Base-by-base conservation (phyloP, 2,888 invertebrate species). In the Cephus nigrinus region DNA sequence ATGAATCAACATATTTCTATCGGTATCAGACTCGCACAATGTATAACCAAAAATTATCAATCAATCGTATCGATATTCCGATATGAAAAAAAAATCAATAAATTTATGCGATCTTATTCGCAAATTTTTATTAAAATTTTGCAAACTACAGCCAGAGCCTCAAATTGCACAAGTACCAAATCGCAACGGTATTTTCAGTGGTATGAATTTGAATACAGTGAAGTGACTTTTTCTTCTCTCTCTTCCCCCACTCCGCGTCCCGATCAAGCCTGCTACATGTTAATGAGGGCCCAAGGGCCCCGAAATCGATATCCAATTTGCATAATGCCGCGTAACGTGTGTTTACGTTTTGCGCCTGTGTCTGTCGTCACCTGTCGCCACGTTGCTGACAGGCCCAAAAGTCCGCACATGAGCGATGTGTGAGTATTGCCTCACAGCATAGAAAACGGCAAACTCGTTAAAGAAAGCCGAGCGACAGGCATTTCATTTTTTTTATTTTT, bases 241-340 rank as follows among this genome's bases (percentile, higher is more conserved):
- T 55, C 23, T 5, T 0, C 5, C 55, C 55, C 55, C 55, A 23
- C 23, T 55, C 2, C 2, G 23, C 55, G 31, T 0, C 12, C 71
- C 71, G 15, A 31, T 31, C 4, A 23, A 33, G 31, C 12, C 31
- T 12, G 31, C 31, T 71, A 33, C 69, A 75, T 76, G 68, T 40
- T 75, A 78, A 80, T 73, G 77, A 78, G 23, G 55, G 77, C 77
- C 76, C 33, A 74, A 77, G 75, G 78, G 77, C 32, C 55, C 34
- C 75, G 75, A 68, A 76, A 75, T 71, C 15, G 33, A 69, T 72
- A 78, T 74, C 71, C 75, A 73, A 75, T 74, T 40, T 78, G 71
- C 69, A 72, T 75, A 75, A 72, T 72, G 71, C 40, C 68, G 31
- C 11, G 68, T 68, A 69, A 71, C 40, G 32, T 33, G 33, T 76